phyloP scores from a whole-genome alignment of 2,113 vertebrate genomes.

The Penelope pileata region DNA sequence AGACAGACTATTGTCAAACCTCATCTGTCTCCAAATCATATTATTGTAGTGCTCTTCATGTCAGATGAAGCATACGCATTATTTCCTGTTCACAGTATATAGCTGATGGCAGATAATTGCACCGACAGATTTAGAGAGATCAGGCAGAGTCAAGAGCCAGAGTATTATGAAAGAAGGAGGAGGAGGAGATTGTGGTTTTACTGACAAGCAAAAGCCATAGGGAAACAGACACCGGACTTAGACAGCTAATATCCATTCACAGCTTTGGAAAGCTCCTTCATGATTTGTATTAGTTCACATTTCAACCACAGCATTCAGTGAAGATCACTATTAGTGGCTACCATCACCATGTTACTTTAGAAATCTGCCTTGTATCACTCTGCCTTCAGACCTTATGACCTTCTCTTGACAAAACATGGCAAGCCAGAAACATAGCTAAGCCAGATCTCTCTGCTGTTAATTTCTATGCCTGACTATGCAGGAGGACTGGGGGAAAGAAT shows the following conservation, averaged over 20 bases:
- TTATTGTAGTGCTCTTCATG: not conserved
- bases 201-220: not conserved
- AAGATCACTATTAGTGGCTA: not conserved
- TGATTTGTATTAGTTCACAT: not conserved
- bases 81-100: slow-evolving; percentile 10
- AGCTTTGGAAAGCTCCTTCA: not conserved
- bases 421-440: not conserved
- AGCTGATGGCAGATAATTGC: slow-evolving; percentile 15
- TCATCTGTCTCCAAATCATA: not conserved
- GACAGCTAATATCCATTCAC: not conserved
- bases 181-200: not conserved
- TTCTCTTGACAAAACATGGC: not conserved
- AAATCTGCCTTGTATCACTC: not conserved
- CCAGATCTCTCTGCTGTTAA: not conserved
- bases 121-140: not conserved
- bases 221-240: not conserved
- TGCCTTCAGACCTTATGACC: not conserved
- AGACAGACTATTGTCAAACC: not conserved
- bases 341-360: not conserved
- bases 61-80: not conserved
- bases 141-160: not conserved
- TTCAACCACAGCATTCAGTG: not conserved
- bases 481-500: not conserved
- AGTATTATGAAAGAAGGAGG: not conserved
- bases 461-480: not conserved